phyloP scores from a whole-genome alignment of 2,113 vertebrate species.

The Tachysurus vachellii region DNA sequence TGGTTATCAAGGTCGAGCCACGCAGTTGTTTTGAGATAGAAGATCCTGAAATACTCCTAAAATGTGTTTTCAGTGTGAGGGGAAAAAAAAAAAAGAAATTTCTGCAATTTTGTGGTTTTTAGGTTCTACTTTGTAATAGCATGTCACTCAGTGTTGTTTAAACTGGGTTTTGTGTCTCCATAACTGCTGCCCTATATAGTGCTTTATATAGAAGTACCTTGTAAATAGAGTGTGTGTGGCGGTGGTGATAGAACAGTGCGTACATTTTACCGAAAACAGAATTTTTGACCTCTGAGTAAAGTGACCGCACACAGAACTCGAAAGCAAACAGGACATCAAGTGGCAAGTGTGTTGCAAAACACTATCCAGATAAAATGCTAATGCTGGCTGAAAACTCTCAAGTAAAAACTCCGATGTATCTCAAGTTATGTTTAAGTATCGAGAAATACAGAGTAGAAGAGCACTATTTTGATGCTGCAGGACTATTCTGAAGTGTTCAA shows the following conservation, averaged over 20 bases:
- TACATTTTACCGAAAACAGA: neutral
- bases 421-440: neutral
- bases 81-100: too few relatives aligned
- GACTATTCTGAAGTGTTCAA: neutral
- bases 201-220: neutral
- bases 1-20: neutral
- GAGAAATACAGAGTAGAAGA: neutral
- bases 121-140: neutral
- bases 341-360: neutral
- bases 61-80: neutral
- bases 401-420: too few relatives aligned
- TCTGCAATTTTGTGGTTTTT: neutral
- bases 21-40: neutral
- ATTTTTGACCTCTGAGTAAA: neutral
- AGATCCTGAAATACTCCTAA: neutral
- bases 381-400: too few relatives aligned
- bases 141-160: neutral
- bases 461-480: neutral
- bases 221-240: neutral
- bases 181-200: neutral
- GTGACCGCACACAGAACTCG: neutral
- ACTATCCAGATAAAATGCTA: neutral
- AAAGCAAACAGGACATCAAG: neutral
- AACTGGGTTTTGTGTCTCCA: neutral
- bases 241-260: neutral